A percentile compares a stretch with the other conserved stretches of the same genome.
These are phyloP conservation scores for Sturnira hondurensis DNA, from an alignment of 2,113 vertebrate genomes.

Conservation along the genomic window DNA sequence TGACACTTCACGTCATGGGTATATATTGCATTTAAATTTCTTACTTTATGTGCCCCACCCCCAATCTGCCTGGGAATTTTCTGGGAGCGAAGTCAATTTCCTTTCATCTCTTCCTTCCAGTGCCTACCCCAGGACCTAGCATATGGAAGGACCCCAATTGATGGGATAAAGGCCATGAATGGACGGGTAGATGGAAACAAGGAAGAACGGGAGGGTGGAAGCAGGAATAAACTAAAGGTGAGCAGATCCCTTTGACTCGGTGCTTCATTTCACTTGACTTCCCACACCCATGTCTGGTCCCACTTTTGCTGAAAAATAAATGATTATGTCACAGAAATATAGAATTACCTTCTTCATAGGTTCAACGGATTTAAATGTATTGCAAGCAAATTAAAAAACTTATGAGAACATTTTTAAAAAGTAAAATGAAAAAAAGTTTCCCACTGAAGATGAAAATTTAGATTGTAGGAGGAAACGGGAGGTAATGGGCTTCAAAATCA, in stretches of 20 bases:
- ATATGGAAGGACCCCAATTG: background rate
- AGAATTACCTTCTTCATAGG: background rate
- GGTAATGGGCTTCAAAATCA: background rate
- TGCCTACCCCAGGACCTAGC: background rate
- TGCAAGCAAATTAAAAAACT: conserved; percentile 19
- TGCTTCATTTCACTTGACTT: background rate
- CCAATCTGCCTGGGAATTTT: background rate
- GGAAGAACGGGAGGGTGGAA: background rate
- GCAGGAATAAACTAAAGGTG: background rate
- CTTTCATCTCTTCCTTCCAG: background rate
- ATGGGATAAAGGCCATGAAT: background rate
- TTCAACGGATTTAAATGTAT: background rate
- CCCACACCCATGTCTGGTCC: background rate
- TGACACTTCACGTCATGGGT: background rate
- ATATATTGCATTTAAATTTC: background rate
- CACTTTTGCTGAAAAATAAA: background rate
- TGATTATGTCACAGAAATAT: background rate
- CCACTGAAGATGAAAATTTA: background rate
- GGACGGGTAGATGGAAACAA: background rate
- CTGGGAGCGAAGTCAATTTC: background rate
- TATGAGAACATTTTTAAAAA: conserved; percentile 16
- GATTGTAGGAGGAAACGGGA: background rate
- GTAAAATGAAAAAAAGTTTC: background rate
- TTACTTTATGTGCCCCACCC: background rate
- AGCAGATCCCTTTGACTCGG: background rate